These are phyloP conservation scores for Malthinus flaveolus DNA, from an alignment of 2,888 invertebrate genomes.

Conservation along the genomic window DNA sequence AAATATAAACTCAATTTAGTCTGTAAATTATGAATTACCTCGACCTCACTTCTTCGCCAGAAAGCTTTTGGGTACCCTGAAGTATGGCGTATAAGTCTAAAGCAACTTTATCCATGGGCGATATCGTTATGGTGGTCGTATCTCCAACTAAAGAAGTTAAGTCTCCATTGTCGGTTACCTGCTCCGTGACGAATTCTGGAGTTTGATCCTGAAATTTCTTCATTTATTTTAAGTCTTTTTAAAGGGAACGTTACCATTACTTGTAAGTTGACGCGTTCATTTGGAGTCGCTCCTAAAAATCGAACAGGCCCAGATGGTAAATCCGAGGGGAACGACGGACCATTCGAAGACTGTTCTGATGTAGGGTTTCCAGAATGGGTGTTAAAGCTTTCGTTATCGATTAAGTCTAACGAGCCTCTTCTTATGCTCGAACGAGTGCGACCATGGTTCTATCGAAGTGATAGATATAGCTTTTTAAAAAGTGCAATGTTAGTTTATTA, in stretches of 20 bases:
- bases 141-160: slow-evolving; percentile 36
- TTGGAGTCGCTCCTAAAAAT: slow-evolving; percentile 63
- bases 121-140: slow-evolving; percentile 66
- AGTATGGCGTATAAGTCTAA: slow-evolving; percentile 81
- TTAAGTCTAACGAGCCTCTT: slow-evolving; percentile 77
- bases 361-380: slow-evolving; percentile 66
- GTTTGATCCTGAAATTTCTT: not conserved
- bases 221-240: slow-evolving; percentile 1
- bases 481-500: not conserved
- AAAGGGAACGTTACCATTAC: slow-evolving; percentile 28
- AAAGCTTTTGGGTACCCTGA: slow-evolving; percentile 62
- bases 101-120: slow-evolving; percentile 80
- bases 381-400: slow-evolving; percentile 82
- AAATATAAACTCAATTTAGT: slow-evolving; percentile 1
- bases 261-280: slow-evolving; percentile 54
- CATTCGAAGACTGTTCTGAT: slow-evolving; percentile 51
- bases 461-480: not conserved
- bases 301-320: slow-evolving; percentile 60
- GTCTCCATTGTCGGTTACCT: not conserved
- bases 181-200: slow-evolving; percentile 1
- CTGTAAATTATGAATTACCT: not conserved
- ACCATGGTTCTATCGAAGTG: slow-evolving; percentile 39
- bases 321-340: slow-evolving; percentile 61
- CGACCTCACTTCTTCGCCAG: slow-evolving; percentile 44
- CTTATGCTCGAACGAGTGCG: slow-evolving; percentile 67